Conservation (phyloP, 2,888 invertebrate species). For the Caenorhabditis sinica region DNA sequence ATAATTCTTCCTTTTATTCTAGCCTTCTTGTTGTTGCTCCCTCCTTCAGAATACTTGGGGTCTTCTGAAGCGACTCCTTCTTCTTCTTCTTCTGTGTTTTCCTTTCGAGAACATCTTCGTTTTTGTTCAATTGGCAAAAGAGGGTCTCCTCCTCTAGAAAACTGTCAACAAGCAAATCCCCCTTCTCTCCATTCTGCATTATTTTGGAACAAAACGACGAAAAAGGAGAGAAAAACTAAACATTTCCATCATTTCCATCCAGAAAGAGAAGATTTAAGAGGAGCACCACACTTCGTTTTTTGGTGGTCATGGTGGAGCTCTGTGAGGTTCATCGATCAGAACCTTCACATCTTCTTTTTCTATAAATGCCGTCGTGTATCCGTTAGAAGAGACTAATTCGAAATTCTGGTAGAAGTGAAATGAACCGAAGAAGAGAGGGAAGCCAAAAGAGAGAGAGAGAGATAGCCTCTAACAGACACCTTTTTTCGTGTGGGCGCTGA, state of each 20-base stretch:
- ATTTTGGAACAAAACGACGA: background rate
- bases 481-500: conserved; percentile 32
- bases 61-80: conserved; percentile 20
- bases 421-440: conserved; percentile 17
- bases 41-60: background rate
- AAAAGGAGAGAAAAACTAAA: conserved; percentile 38
- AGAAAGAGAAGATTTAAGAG: background rate
- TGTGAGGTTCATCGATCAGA: conserved; percentile 35
- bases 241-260: conserved; percentile 48
- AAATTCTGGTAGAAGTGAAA: conserved; percentile 36
- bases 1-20: conserved; percentile 50
- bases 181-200: conserved; percentile 2
- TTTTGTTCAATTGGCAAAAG: background rate
- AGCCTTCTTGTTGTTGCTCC: conserved; percentile 1
- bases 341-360: conserved; percentile 1
- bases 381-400: conserved; percentile 33
- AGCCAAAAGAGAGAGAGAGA: conserved; percentile 6
- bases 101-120: conserved; percentile 20
- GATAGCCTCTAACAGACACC: conserved; percentile 19
- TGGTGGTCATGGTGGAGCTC: background rate
- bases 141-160: no score
- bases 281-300: background rate
- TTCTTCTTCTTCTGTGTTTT: conserved; percentile 7
- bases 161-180: conserved; percentile 51
- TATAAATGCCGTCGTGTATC: conserved; percentile 12